A percentile compares a stretch with the other conserved stretches of the same genome.
Conservation (phyloP, 1,140 invertebrate species). For the Bombus affinis region DNA sequence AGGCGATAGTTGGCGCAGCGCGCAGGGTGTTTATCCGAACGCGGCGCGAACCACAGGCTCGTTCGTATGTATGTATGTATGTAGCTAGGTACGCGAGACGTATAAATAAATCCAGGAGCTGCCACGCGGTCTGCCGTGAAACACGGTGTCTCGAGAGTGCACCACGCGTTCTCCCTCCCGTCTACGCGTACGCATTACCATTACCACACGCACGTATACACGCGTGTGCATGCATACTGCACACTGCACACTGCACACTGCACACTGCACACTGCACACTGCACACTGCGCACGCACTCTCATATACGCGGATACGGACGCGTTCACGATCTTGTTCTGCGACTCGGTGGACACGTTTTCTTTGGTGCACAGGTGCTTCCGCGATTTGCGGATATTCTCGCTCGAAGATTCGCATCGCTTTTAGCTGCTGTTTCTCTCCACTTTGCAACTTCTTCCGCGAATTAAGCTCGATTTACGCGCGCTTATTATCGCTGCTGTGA, state of each 20-base stretch:
- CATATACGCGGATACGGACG: not conserved
- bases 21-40: conserved; percentile 54
- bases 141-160: conserved; percentile 69
- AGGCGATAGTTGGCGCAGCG: conserved; percentile 32
- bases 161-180: conserved; percentile 37
- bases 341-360: conserved; percentile 59
- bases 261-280: not conserved
- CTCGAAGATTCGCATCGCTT: conserved; percentile 17
- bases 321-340: conserved; percentile 23
- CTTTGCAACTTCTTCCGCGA: not conserved
- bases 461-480: conserved; percentile 16
- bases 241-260: not conserved
- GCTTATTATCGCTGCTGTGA: conserved; percentile 1
- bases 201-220: not conserved
- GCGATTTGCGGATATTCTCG: conserved; percentile 65
- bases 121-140: conserved; percentile 81
- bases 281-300: not conserved
- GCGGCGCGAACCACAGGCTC: conserved; percentile 59
- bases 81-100: conserved; percentile 43
- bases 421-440: conserved; percentile 10
- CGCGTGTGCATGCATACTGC: not conserved
- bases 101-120: conserved; percentile 78
- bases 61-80: conserved; percentile 24
- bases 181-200: conserved; percentile 2
- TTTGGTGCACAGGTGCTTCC: conserved; percentile 73